Percentiles rank a stretch among this genome's conserved stretches.
Evolutionary conservation across 1,140 invertebrate species (phyloP).

Genomic region (Cotesia chilonis): DNA sequence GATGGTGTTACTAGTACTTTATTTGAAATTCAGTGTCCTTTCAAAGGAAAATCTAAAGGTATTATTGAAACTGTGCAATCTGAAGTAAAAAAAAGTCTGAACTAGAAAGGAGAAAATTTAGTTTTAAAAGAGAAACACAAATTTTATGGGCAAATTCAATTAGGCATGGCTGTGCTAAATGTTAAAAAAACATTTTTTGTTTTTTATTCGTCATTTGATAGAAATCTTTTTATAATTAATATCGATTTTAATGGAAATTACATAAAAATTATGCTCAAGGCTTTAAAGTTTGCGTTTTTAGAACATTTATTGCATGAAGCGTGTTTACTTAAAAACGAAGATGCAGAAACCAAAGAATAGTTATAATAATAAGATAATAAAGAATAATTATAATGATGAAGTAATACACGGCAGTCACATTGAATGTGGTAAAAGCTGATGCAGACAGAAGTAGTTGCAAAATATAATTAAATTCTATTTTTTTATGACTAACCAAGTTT

Average conservation of each 20-base stretch:
- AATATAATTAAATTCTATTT: no score
- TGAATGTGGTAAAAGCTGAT: no score
- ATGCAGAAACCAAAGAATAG: no score
- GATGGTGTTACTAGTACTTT: conserved; percentile 29
- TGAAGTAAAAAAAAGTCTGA: neutral
- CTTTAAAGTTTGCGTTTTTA: neutral
- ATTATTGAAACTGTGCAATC: conserved; percentile 23
- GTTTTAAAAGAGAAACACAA: conserved; percentile 39
- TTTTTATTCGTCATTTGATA: conserved; percentile 31
- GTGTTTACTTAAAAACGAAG: no score
- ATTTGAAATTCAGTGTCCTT: conserved; percentile 43
- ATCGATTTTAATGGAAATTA: neutral
- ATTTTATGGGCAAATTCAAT: conserved; percentile 42
- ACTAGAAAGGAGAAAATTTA: neutral
- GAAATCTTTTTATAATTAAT: neutral
- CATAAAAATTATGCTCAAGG: neutral
- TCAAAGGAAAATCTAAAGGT: conserved; percentile 36
- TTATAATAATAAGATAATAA: no score
- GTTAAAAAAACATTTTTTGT: conserved; percentile 33
- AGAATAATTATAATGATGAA: no score
- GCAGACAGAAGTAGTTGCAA: no score
- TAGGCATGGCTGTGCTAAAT: conserved; percentile 42
- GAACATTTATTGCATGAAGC: neutral
- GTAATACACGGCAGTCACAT: no score
- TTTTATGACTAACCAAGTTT: no score